phyloP scores from a whole-genome alignment of 2,888 invertebrate genomes.

The Carabus problematicus region DNA sequence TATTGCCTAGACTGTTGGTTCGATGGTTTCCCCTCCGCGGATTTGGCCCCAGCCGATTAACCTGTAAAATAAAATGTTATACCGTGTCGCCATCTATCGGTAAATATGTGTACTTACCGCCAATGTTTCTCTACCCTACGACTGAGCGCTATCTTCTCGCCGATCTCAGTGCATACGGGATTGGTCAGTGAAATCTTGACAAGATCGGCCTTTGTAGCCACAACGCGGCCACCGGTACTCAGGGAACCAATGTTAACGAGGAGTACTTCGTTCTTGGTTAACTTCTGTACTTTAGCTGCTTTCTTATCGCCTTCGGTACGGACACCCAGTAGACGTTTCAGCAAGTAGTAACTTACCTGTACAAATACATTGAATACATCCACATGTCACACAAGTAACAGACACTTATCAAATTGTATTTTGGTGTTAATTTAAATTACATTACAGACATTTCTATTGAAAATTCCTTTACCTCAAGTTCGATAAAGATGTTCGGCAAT shows the following conservation, averaged over 20 bases:
- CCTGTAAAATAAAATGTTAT: conserved; percentile 61
- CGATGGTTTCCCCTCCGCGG: conserved; percentile 94
- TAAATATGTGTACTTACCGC: conserved; percentile 69
- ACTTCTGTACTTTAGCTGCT: conserved; percentile 95
- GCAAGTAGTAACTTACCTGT: conserved; percentile 84
- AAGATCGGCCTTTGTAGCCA: conserved; percentile 94
- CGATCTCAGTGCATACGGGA: conserved; percentile 98
- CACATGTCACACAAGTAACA: no score
- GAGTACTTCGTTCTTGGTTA: conserved; percentile 88
- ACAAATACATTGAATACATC: conserved; percentile 32
- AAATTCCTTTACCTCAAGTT: conserved; percentile 79
- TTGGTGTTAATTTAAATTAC: background rate
- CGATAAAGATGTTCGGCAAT: conserved; percentile 95
- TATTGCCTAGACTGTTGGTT: conserved; percentile 64
- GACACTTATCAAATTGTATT: conserved; percentile 1
- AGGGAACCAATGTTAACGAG: conserved; percentile 99
- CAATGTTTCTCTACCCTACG: conserved; percentile 99
- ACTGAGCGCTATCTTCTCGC: conserved; percentile 99
- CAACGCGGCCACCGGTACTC: conserved; percentile 95
- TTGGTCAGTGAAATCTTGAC: conserved; percentile 96
- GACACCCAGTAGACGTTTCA: conserved; percentile 95
- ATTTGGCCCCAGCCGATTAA: conserved; percentile 99
- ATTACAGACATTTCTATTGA: background rate
- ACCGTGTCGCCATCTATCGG: background rate
- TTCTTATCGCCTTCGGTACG: conserved; percentile 99